Evolutionary conservation across 2,797 vertebrate genomes (phyloP).

Genomic region (Coregonus ussuriensis): DNA sequence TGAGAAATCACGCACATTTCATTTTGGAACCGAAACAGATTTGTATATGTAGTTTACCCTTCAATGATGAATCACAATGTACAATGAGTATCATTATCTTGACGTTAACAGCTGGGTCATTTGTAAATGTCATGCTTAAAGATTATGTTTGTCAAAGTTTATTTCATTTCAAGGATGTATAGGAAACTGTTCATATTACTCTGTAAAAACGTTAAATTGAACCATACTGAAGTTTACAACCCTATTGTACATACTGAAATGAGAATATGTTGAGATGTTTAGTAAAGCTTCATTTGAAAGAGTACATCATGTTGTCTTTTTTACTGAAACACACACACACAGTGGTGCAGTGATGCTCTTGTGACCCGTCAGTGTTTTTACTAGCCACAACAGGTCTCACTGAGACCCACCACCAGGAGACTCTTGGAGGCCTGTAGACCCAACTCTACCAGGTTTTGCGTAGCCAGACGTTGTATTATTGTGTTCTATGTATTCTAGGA

Average conservation of each 20-base stretch:
- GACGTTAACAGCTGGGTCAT: background rate
- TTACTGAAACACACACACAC: background rate
- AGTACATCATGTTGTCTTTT: background rate
- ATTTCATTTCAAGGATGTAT: background rate
- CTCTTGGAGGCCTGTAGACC: too few species aligned
- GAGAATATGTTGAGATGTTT: background rate
- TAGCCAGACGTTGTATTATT: too few species aligned
- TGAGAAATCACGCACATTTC: background rate
- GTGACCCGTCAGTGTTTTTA: constrained; percentile 8
- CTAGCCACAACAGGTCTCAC: too few species aligned
- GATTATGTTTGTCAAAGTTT: background rate
- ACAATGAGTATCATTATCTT: background rate
- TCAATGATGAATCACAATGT: background rate
- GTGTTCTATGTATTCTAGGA: too few species aligned
- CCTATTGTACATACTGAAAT: background rate
- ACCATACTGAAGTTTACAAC: background rate
- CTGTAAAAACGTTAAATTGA: background rate
- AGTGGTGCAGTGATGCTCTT: too few species aligned
- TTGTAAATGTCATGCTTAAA: background rate
- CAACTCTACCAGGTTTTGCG: too few species aligned
- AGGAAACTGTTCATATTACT: background rate
- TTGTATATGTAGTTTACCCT: background rate
- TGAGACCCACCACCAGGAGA: too few species aligned
- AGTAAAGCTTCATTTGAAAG: constrained; percentile 1
- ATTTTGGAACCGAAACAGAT: constrained; percentile 18